Conservation (phyloP, 35 echinoderm and acorn worm genomes). For the Apostichopus japonicus region DNA sequence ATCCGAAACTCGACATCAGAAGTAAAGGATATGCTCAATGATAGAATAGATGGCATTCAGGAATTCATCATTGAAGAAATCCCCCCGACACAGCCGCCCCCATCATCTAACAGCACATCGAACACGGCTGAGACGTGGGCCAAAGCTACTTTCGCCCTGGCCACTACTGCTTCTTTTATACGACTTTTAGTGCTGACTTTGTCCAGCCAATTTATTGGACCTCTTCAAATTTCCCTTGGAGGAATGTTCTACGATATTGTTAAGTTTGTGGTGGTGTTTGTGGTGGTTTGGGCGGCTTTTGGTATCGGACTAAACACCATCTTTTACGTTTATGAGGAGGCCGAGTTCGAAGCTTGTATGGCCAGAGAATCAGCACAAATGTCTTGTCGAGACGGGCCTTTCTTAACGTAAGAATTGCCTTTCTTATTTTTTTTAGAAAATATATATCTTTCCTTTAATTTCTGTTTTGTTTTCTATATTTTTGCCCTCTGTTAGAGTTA, state of each 20-base stretch:
- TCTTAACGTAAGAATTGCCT: slow-evolving; percentile 67
- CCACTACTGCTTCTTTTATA: slow-evolving; percentile 85
- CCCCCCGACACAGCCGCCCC: not conserved
- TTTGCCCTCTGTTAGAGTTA: no score
- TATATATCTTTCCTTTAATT: no score
- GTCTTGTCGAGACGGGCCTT: slow-evolving; percentile 68
- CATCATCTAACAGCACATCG: no score
- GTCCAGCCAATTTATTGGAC: slow-evolving; percentile 87
- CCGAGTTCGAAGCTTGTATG: slow-evolving; percentile 43
- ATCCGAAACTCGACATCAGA: not conserved
- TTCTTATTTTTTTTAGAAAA: no score
- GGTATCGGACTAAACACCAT: slow-evolving; percentile 87
- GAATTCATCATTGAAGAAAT: not conserved
- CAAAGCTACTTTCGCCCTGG: slow-evolving; percentile 79
- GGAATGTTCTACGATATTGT: slow-evolving; percentile 91
- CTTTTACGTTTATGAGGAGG: slow-evolving; percentile 81
- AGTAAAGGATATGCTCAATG: not conserved
- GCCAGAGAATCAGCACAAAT: not conserved
- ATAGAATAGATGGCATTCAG: not conserved
- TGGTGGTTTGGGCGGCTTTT: slow-evolving; percentile 92
- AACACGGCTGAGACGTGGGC: slow-evolving; percentile 46
- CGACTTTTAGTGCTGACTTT: slow-evolving; percentile 78
- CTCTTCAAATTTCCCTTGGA: slow-evolving; percentile 89
- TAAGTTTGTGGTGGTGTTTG: slow-evolving; percentile 93
- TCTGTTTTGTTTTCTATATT: no score